Evolutionary conservation across 2,888 invertebrate genomes (phyloP).

Genomic region (Drosophila infuscata): DNA sequence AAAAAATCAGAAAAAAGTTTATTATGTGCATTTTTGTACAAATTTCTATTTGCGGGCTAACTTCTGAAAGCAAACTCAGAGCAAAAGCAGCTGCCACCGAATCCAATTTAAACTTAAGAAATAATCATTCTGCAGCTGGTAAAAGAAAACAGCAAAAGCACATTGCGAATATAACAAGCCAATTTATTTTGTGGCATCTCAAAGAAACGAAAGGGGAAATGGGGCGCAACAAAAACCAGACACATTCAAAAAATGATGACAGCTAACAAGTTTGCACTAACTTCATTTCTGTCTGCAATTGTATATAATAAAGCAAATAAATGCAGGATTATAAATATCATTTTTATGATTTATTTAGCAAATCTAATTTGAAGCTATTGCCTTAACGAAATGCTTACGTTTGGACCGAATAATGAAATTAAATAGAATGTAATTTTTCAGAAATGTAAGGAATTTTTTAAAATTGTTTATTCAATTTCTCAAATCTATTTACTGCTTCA

Average conservation of each 20-base stretch:
- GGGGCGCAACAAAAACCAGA: conserved; percentile 6
- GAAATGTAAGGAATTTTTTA: background rate
- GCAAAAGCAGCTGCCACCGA: conserved; percentile 8
- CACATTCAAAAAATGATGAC: conserved; percentile 15
- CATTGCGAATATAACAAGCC: conserved; percentile 17
- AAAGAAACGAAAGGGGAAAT: background rate
- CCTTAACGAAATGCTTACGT: background rate
- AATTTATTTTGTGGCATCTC: conserved; percentile 27
- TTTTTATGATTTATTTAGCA: background rate
- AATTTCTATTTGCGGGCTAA: background rate
- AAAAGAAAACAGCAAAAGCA: background rate
- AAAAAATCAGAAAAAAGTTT: background rate
- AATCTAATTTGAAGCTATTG: background rate
- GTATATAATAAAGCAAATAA: background rate
- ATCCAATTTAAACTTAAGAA: conserved; percentile 27
- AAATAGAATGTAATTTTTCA: background rate
- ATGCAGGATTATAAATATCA: background rate
- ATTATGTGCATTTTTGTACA: background rate
- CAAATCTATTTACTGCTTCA: background rate
- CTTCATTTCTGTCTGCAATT: conserved; percentile 2
- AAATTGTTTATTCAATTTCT: background rate
- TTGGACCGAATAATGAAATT: background rate
- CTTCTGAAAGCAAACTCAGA: background rate
- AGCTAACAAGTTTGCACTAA: conserved; percentile 17
- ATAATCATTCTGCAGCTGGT: conserved; percentile 22